Evolutionary conservation across 2,888 invertebrate species (phyloP).

Genomic region (Anaspis maculata): DNA sequence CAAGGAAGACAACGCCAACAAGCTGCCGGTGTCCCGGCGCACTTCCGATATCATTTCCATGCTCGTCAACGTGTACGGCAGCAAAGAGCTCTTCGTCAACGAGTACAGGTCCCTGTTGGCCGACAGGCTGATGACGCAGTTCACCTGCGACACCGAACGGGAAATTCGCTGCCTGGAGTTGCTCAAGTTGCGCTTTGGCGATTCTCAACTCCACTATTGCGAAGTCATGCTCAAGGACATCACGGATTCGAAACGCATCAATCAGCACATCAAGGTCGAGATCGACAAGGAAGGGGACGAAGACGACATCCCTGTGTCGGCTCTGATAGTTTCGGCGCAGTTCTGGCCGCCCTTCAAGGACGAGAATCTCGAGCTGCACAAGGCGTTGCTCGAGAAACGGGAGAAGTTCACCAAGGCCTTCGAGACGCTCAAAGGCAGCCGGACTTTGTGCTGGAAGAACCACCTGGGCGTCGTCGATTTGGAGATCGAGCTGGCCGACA

Average conservation of each 20-base stretch:
- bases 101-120: conserved; percentile 93
- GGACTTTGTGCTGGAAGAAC: conserved; percentile 89
- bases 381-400: conserved; percentile 69
- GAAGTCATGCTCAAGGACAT: conserved; percentile 99
- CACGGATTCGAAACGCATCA: conserved; percentile 89
- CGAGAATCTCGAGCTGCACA: conserved; percentile 82
- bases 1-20: no score
- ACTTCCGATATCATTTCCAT: conserved; percentile 93
- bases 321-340: conserved; percentile 93
- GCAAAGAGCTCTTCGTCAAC: conserved; percentile 95
- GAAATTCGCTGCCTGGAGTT: conserved; percentile 90
- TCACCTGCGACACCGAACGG: conserved; percentile 79
- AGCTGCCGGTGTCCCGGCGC: conserved; percentile 26
- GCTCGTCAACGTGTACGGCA: conserved; percentile 97
- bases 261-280: conserved; percentile 73
- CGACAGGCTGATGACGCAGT: conserved; percentile 75
- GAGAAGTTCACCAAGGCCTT: conserved; percentile 83
- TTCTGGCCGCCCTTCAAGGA: conserved; percentile 98
- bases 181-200: conserved; percentile 89
- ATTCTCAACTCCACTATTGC: conserved; percentile 91
- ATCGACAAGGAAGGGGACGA: conserved; percentile 49
- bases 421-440: conserved; percentile 83
- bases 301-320: conserved; percentile 55
- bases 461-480: conserved; percentile 87
- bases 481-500: conserved; percentile 80